phyloP scores from a whole-genome alignment of 2,888 invertebrate species.

The Agrotis ipsilon region DNA sequence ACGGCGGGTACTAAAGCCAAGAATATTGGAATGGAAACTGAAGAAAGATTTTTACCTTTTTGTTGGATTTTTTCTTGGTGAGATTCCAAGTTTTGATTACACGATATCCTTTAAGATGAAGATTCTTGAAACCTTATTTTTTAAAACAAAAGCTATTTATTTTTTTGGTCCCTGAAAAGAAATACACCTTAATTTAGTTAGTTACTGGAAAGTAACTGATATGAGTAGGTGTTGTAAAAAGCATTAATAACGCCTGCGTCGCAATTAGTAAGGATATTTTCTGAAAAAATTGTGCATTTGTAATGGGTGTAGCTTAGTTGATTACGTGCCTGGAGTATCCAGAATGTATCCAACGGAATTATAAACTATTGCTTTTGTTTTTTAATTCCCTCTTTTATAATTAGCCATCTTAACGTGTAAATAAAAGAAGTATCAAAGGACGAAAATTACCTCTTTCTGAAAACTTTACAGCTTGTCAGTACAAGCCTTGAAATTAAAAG shows the following conservation, averaged over 20 bases:
- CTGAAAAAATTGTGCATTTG: too few species aligned
- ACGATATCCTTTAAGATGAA: conserved; percentile 11
- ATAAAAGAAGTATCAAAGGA: neutral
- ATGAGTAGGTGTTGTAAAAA: too few species aligned
- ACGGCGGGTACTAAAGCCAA: neutral
- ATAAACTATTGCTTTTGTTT: too few species aligned
- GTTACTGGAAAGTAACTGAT: too few species aligned
- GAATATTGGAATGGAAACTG: conserved; percentile 30
- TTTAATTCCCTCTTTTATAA: too few species aligned
- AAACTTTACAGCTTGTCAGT: neutral
- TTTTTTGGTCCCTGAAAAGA: neutral
- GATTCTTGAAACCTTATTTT: neutral
- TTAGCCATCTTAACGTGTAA: too few species aligned
- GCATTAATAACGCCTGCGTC: too few species aligned
- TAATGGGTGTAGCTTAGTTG: too few species aligned
- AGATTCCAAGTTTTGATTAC: conserved; percentile 42
- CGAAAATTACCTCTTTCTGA: neutral
- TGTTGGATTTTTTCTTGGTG: conserved; percentile 13
- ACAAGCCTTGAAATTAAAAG: conserved; percentile 39
- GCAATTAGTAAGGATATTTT: too few species aligned
- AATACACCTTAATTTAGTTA: neutral
- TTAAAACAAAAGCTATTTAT: neutral
- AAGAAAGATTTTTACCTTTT: conserved; percentile 10
- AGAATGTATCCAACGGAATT: too few species aligned
- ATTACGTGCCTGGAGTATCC: too few species aligned